Evolutionary conservation across 2,113 vertebrate species (phyloP), one percentile per base, ranked within the genome.

Genomic region (Ploceus nigricollis): DNA sequence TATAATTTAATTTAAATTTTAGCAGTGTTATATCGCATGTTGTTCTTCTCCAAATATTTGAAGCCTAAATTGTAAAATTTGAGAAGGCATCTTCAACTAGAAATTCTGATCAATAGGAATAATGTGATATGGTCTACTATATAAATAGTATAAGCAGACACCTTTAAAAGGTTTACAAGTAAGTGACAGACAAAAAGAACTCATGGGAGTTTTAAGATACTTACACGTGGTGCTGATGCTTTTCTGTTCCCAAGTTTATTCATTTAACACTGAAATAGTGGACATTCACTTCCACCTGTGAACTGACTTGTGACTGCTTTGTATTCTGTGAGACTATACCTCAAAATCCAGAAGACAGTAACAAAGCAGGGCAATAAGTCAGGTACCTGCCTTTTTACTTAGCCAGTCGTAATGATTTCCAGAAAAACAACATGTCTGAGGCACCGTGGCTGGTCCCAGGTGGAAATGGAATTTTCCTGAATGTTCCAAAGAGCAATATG

Each of bases 361-460:
- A 69, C 9, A 81, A 60, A 56, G 8, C 7, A 31, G 28, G n/a
- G 22, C 60, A 75, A 33, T 47, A 42, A 84, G 30, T 35, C 31
- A 31, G 27, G 11, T 27, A n/a, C 10, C 37, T 71, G 33, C 9
- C 27, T 35, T 86, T 88, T 80, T 75, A 7, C 9, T 39, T 14
- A 50, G 6, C 9, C 51, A 25, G 18, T 22, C 15, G 18, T 60
- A 81, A 57, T 20, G 13, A 63, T 91, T 77, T 89, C 50, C 33
- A 69, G 10, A 35, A 87, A 91, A 80, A 39, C 7, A 70, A 13
- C 8, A 33, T 0, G 2, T 65, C 14, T 4, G 10, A 77, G 37
- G 5, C 11, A 35, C 7, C 0, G 0, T 70, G 21, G 23, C 25
- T 66, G n/a, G 14, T 77, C 24, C 8, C 6, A 51, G 12, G 11